A percentile compares a stretch with the other conserved stretches of the same genome.
phyloP scores from a whole-genome alignment of 1,140 invertebrate species.

The Drosophila grimshawi region DNA sequence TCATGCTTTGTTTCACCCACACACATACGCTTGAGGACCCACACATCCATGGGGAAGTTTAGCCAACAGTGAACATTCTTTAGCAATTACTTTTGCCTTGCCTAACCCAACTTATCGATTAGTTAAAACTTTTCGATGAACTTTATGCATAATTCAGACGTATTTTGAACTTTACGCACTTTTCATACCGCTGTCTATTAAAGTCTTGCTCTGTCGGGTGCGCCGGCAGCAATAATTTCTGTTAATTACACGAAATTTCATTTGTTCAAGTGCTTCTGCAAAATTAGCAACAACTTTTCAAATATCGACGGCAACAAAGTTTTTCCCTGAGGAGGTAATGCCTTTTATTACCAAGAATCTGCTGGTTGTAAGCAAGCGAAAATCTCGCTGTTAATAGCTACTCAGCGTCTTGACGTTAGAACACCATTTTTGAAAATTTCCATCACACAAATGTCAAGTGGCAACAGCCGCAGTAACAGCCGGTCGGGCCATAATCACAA shows the following conservation, averaged over 20 bases:
- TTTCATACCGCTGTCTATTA: constrained; percentile 56
- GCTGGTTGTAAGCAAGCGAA: constrained; percentile 19
- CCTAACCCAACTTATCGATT: constrained; percentile 60
- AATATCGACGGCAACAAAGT: constrained; percentile 67
- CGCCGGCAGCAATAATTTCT: constrained; percentile 48
- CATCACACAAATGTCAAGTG: constrained; percentile 33
- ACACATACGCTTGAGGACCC: constrained; percentile 8
- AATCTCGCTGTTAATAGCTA: constrained; percentile 37
- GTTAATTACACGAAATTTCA: constrained; percentile 75
- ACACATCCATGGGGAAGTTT: constrained; percentile 13
- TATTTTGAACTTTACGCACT: constrained; percentile 34
- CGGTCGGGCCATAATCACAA: constrained; percentile 29
- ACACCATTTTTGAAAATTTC: constrained; percentile 25
- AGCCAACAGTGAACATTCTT: constrained; percentile 66
- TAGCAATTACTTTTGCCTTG: constrained; percentile 28
- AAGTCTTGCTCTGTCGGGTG: constrained; percentile 36
- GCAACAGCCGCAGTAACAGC: background rate
- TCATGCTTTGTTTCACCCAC: constrained; percentile 70
- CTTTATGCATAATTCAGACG: constrained; percentile 66
- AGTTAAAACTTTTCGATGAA: constrained; percentile 41
- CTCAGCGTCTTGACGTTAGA: constrained; percentile 39
- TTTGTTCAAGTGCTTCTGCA: constrained; percentile 63
- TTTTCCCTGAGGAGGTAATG: constrained; percentile 24
- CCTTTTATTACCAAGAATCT: constrained; percentile 60
- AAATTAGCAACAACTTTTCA: constrained; percentile 76